Conservation (phyloP, 2,888 invertebrate species). For the Tholera decimalis region DNA sequence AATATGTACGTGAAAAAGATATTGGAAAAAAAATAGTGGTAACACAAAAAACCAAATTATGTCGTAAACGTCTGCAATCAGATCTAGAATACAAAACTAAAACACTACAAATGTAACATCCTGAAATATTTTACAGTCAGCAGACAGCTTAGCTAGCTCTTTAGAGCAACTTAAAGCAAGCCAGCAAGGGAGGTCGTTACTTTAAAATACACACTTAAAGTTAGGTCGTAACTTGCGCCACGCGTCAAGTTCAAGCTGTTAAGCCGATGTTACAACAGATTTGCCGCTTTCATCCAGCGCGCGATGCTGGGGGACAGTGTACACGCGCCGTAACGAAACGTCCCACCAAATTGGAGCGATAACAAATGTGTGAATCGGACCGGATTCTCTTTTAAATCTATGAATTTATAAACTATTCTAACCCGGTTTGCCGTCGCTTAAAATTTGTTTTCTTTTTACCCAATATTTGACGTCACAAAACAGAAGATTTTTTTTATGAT, state of each 20-base stretch:
- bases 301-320: constrained; percentile 76
- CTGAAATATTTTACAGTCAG: constrained; percentile 32
- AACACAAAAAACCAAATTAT: no score
- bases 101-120: constrained; percentile 20
- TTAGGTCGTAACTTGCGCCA: constrained; percentile 66
- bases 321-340: constrained; percentile 54
- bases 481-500: constrained; percentile 43
- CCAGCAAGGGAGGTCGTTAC: constrained; percentile 48
- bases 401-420: constrained; percentile 51
- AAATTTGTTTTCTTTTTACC: constrained; percentile 10
- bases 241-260: constrained; percentile 76
- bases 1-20: no score
- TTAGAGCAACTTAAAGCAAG: constrained; percentile 46
- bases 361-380: constrained; percentile 67
- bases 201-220: constrained; percentile 52
- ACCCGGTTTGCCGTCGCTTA: constrained; percentile 21
- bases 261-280: constrained; percentile 90
- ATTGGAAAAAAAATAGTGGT: no score
- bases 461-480: constrained; percentile 48
- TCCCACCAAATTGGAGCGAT: constrained; percentile 69
- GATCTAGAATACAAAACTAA: constrained; percentile 16
- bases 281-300: constrained; percentile 80
- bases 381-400: constrained; percentile 48
- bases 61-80: not conserved
- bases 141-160: constrained; percentile 40